phyloP scores from a whole-genome alignment of 2,113 vertebrate genomes.

The Chlorocebus sabaeus region DNA sequence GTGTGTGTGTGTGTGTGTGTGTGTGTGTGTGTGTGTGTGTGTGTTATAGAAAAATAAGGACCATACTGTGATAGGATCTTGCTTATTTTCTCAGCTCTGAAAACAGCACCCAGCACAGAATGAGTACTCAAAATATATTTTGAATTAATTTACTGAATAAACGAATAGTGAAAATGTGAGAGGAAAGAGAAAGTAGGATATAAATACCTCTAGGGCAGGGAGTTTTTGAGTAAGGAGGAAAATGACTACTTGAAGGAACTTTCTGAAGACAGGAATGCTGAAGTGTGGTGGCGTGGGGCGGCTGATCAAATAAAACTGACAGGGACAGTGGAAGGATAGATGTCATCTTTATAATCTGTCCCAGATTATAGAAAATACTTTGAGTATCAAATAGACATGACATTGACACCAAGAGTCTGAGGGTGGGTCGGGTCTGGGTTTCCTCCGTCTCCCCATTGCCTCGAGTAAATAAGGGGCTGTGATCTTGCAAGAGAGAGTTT shows the following conservation, averaged over 20 bases:
- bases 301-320: background rate
- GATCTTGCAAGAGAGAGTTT: background rate
- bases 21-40: too few relatives aligned
- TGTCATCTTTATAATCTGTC: background rate
- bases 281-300: background rate
- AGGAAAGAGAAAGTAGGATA: background rate
- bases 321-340: background rate
- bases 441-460: background rate
- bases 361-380: background rate
- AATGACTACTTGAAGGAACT: background rate
- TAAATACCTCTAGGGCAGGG: background rate
- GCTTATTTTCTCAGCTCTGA: background rate
- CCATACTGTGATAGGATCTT: background rate
- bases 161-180: background rate
- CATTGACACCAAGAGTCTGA: background rate
- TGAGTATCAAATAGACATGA: background rate
- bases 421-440: background rate
- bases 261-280: background rate
- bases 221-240: background rate
- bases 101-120: background rate
- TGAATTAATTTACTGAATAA: background rate
- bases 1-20: background rate
- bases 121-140: background rate
- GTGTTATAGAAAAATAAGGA: background rate
- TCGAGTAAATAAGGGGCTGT: background rate